Base-by-base conservation (phyloP, 2,888 invertebrate species). In the Nomada lathburiana region DNA sequence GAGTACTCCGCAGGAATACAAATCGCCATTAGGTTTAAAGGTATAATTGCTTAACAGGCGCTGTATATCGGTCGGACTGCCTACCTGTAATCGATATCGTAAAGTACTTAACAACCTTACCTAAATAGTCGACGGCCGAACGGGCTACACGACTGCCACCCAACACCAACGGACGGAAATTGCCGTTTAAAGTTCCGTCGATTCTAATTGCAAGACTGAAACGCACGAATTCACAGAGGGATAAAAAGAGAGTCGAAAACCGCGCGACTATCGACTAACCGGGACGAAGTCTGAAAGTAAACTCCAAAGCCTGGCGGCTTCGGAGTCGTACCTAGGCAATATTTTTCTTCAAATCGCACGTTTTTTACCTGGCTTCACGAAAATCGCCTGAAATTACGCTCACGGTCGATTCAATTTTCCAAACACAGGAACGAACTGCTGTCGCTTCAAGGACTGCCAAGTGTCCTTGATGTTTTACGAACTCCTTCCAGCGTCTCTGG, bases 381-480 rank as follows among this genome's bases (percentile, higher is more conserved):
- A 59, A 63, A 83, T 79, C 42, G 47, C 47, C 63, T 29, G 11
- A n/a, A 71, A 78, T 82, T 52, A 69, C 50, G 44, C 65, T 73
- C 72, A 83, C 72, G 72, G 83, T 42, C 79, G 11, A 29, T 67
- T 50, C 55, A 62, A 83, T 83, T 79, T 26, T 60, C 69, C 52
- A 69, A 79, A 75, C 70, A 78, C 55, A 67, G 72, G 29, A 53
- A 70, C 42, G 11, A 53, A n/a, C 9, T 53, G 47, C 20, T 10
- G 69, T 71, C 76, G 78, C 80, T 2, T 76, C 89, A 91, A 91
- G 91, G 91, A 83, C 89, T 82, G 78, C 70, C 69, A 83, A 88
- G 76, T 87, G 84, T 84, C 89, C 71, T 47, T 42, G 65, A 55
- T 47, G 65, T 74, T 67, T 71, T 67, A 80, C 67, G 44, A 73